phyloP scores from a whole-genome alignment of 2,113 vertebrate genomes.

The Channa maculata region DNA sequence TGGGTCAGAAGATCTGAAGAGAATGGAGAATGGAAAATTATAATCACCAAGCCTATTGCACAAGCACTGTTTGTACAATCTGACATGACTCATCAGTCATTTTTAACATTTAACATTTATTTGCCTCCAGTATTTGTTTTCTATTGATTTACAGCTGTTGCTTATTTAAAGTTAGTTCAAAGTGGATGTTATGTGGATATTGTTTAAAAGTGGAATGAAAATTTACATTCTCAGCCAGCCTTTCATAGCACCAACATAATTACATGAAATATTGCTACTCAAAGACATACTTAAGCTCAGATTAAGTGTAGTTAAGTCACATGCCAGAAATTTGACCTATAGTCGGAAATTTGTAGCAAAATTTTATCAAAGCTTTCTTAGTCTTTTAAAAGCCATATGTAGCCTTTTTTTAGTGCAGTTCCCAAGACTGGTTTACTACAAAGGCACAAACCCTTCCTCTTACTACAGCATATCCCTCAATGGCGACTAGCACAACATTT shows the following conservation, averaged over 20 bases:
- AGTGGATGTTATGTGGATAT: constrained; percentile 38
- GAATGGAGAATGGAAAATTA: constrained; percentile 67
- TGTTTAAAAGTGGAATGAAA: constrained; percentile 40
- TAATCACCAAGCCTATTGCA: constrained; percentile 57
- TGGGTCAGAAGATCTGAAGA: constrained; percentile 92
- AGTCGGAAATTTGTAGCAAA: constrained; percentile 28
- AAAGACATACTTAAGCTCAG: constrained; percentile 30
- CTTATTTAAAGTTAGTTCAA: constrained; percentile 41
- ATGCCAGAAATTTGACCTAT: constrained; percentile 17
- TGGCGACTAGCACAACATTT: constrained; percentile 49
- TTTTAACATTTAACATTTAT: constrained; percentile 46
- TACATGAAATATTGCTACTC: constrained; percentile 40
- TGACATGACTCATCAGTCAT: constrained; percentile 49
- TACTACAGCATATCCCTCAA: constrained; percentile 16
- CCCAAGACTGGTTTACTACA: constrained; percentile 3
- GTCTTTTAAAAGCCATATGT: constrained; percentile 46
- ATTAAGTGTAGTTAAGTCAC: constrained; percentile 27
- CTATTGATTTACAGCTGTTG: constrained; percentile 48
- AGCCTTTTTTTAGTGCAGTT: constrained; percentile 32
- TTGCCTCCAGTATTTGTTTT: constrained; percentile 55
- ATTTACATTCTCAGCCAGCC: constrained; percentile 5
- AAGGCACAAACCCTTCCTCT: constrained; percentile 17
- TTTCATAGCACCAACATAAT: constrained; percentile 33
- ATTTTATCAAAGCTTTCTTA: constrained; percentile 16
- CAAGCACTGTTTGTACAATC: constrained; percentile 68